Base-by-base conservation (phyloP, 2,113 vertebrate genomes). In the Azemiops feae region DNA sequence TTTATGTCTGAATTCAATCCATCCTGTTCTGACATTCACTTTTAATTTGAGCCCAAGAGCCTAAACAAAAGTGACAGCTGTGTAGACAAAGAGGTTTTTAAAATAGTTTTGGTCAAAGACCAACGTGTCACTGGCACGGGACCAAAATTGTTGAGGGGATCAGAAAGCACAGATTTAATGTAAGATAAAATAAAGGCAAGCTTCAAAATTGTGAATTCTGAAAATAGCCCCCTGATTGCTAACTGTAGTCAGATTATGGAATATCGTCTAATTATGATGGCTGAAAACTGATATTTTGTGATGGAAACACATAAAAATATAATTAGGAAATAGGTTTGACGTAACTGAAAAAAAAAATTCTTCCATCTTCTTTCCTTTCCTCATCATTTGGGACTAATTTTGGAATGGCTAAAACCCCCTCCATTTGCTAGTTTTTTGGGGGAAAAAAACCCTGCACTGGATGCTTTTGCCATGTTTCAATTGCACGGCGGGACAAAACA, bases 91-190 rank as follows among this genome's bases (percentile, higher is more conserved):
- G 87, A 43, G 27, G 6, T 34, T 91, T 91, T 92, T 93, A 64
- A 69, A 74, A 85, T 54, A 47, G 43, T 30, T 89, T 87, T n/a
- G 58, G 34, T 92, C 92, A 92, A 58, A 85, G 39, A 64, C 64
- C 91, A 54, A 0, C 1, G 60, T 85, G 34, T 43, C 23, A 14
- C 91, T 96, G 96, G 95, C 94, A 18, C 1, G 23, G 57, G 39
- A 64, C 93, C 95, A 94, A 91, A 85, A 60, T 14, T 45, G 45
- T 92, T 43, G 58, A 90, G 89, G 93, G 93, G 54, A 85, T 94
- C 89, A 91, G 89, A 93, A 93, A 94, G 25, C 92, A 94, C 93
- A 94, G 91, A 94, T 92, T 91, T 5, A 85, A 85, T 30, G 39
- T 8, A 87, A 93, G 52, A 53, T 23, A 94, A 88, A 43, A 91